These are phyloP conservation scores for Tigriopus japonicus DNA, from an alignment of 1,140 invertebrate species.

Conservation along the genomic window DNA sequence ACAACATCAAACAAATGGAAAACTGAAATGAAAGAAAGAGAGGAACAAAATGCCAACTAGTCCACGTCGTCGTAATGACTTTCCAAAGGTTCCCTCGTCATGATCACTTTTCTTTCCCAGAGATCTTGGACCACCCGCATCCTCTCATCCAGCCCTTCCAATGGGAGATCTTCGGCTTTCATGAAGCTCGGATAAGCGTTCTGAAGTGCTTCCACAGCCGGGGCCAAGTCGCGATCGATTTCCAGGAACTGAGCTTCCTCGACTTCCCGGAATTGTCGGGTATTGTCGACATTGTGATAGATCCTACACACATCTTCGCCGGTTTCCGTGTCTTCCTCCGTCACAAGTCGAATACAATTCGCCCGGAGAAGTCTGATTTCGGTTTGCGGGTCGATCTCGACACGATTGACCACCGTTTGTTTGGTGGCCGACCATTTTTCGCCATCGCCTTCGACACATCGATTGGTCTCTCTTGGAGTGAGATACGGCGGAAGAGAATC, in stretches of 20 bases:
- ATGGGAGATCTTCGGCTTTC: slow-evolving; percentile 44
- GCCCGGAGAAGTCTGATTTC: slow-evolving; percentile 45
- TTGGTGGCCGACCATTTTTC: slow-evolving; percentile 39
- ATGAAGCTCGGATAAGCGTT: slow-evolving; percentile 52
- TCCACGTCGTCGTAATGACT: slow-evolving; percentile 14
- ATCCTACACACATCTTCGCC: slow-evolving; percentile 28
- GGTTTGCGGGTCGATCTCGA: slow-evolving; percentile 32
- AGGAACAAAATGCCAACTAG: no score
- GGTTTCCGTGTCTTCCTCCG: slow-evolving; percentile 34
- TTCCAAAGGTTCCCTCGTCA: slow-evolving; percentile 36
- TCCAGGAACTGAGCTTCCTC: slow-evolving; percentile 56
- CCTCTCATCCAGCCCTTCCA: slow-evolving; percentile 39
- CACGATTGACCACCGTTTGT: slow-evolving; percentile 23
- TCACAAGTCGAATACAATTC: slow-evolving; percentile 46
- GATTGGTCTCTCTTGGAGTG: slow-evolving; percentile 36
- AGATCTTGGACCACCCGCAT: slow-evolving; percentile 39
- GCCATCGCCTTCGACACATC: slow-evolving; percentile 45
- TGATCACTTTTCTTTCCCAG: slow-evolving; percentile 48
- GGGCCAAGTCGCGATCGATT: slow-evolving; percentile 40
- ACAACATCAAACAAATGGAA: no score
- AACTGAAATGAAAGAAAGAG: no score
- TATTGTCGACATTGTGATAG: slow-evolving; percentile 66
- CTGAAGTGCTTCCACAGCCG: slow-evolving; percentile 48
- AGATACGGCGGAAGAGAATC: slow-evolving; percentile 69
- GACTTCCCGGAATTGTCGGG: slow-evolving; percentile 51